Percentiles rank a stretch among this genome's conserved stretches.
Evolutionary conservation across 2,888 invertebrate species (phyloP).

Genomic region (Dermolepida albohirtum): DNA sequence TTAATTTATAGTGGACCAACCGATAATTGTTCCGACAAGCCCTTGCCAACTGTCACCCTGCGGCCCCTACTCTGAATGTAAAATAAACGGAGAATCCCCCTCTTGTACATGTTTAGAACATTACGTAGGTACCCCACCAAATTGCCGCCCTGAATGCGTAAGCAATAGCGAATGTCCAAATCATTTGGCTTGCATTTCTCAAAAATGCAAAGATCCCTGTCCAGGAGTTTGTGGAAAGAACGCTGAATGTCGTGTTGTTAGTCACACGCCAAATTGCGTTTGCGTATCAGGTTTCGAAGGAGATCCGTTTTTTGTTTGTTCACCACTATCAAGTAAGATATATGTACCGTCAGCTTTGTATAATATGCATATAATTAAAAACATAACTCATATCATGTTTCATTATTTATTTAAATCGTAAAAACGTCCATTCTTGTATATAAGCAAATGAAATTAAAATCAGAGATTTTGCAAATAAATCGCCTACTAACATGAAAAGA

Average conservation of each 20-base stretch:
- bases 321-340: conserved; percentile 49
- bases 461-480: no score
- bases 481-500: no score
- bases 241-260: conserved; percentile 78
- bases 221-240: conserved; percentile 79
- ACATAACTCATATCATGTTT: no score
- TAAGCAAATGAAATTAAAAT: no score
- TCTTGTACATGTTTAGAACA: conserved; percentile 73
- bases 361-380: neutral
- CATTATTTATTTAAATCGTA: no score
- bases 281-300: conserved; percentile 71
- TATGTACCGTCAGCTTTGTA: conserved; percentile 26
- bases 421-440: no score
- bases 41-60: conserved; percentile 80
- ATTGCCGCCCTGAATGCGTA: conserved; percentile 80
- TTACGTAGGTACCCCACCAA: conserved; percentile 75
- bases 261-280: conserved; percentile 77
- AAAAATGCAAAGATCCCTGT: conserved; percentile 83
- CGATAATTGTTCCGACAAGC: conserved; percentile 57
- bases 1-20: conserved; percentile 44
- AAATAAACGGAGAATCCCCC: conserved; percentile 67
- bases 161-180: conserved; percentile 78
- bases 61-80: conserved; percentile 74
- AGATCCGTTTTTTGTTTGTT: conserved; percentile 78
- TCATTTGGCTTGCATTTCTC: conserved; percentile 78